Evolutionary conservation across 2,113 vertebrate species (phyloP).

Genomic region (Anhinga rufa): DNA sequence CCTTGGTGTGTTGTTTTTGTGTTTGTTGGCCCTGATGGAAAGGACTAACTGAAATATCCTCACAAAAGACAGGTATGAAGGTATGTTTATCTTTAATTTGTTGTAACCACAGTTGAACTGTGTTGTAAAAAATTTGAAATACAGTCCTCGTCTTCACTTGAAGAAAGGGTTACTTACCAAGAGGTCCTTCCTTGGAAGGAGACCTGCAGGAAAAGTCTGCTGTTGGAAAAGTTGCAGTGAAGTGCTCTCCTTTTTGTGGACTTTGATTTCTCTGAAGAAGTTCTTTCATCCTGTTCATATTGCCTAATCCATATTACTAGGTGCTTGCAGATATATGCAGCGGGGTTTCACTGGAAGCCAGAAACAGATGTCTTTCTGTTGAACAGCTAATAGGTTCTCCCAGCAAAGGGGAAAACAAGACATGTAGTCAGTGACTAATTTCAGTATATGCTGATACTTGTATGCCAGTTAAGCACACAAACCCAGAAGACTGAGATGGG

Average conservation of each 20-base stretch:
- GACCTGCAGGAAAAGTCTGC: background rate
- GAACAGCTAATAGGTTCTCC: background rate
- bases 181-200: background rate
- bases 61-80: background rate
- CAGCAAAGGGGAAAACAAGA: background rate
- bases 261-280: background rate
- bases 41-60: background rate
- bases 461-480: background rate
- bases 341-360: background rate
- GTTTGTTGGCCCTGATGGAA: background rate
- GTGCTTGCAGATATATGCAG: background rate
- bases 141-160: accelerated
- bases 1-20: accelerated
- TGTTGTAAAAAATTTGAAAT: background rate
- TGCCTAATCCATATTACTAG: background rate
- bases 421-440: background rate
- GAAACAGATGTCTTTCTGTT: background rate
- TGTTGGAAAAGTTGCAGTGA: background rate
- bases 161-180: background rate
- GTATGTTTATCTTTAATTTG: background rate
- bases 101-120: background rate
- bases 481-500: background rate
- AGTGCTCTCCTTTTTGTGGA: background rate
- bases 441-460: background rate
- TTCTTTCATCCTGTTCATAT: background rate